A percentile compares a stretch with the other conserved stretches of the same genome.
phyloP scores from a whole-genome alignment of 2,797 vertebrate genomes.

The Acanthopagrus latus region DNA sequence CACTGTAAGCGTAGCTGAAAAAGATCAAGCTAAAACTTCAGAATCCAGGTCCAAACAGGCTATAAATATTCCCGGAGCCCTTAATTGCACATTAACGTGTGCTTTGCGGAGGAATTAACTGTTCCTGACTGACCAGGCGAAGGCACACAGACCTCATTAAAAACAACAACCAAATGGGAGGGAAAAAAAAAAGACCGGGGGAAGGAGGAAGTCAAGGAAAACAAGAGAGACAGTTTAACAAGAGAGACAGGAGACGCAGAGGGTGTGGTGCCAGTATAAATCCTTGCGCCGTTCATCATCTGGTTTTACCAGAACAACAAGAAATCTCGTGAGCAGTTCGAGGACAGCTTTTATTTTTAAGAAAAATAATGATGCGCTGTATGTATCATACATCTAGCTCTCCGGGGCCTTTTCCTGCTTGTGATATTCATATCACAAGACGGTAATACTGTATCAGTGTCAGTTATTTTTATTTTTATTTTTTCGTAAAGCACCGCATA shows the following conservation, averaged over 20 bases:
- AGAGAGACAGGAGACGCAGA: constrained; percentile 69
- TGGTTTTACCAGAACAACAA: constrained; percentile 48
- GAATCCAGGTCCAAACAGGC: constrained; percentile 48
- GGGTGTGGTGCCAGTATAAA: constrained; percentile 60
- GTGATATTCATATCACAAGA: neutral
- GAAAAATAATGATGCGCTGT: constrained; percentile 28
- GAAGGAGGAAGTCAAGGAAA: constrained; percentile 44
- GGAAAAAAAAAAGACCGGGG: constrained; percentile 4
- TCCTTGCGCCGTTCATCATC: constrained; percentile 41
- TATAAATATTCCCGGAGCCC: constrained; percentile 61
- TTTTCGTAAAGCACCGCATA: constrained; percentile 16
- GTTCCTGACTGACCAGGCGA: constrained; percentile 69
- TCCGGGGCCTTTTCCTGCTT: neutral
- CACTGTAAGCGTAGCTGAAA: neutral
- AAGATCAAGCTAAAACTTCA: constrained; percentile 35
- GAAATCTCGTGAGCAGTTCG: constrained; percentile 33
- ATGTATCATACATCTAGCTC: constrained; percentile 11
- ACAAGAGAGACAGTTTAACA: constrained; percentile 70
- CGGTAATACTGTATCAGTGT: constrained; percentile 1
- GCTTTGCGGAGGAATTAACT: constrained; percentile 71
- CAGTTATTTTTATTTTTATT: neutral
- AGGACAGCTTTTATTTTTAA: constrained; percentile 57
- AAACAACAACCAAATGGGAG: constrained; percentile 16
- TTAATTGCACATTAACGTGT: constrained; percentile 73
- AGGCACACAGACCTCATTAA: constrained; percentile 74